phyloP scores from a whole-genome alignment of 2,113 vertebrate species.

The Apodemus speciosus region DNA sequence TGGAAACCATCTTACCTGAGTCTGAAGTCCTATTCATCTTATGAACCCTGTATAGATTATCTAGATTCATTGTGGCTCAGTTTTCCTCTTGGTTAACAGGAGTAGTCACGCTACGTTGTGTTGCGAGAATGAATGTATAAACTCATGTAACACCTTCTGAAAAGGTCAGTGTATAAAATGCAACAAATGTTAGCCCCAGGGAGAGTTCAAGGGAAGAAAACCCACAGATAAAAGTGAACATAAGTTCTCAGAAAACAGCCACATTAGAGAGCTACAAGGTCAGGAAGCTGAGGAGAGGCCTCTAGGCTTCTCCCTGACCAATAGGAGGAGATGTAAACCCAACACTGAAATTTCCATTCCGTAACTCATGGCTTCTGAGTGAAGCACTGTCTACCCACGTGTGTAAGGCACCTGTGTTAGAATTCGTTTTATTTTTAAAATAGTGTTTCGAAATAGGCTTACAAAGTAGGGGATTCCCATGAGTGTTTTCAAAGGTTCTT shows the following conservation, averaged over 20 bases:
- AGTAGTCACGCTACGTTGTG: not conserved
- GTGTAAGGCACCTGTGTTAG: not conserved
- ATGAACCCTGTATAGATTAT: not conserved
- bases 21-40: constrained; percentile 17
- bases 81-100: constrained; percentile 6
- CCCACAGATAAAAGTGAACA: not conserved
- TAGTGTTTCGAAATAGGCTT: not conserved
- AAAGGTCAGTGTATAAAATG: not conserved
- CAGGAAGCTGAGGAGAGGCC: no score
- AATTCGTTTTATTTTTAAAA: not conserved
- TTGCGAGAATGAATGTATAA: not conserved
- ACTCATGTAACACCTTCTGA: not conserved
- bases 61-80: not conserved
- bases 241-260: not conserved
- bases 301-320: not conserved
- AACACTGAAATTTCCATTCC: not conserved
- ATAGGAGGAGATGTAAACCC: not conserved
- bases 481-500: no score
- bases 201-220: not conserved
- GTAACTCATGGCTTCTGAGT: not conserved
- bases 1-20: not conserved
- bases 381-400: not conserved
- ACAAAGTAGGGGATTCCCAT: no score
- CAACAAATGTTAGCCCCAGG: not conserved
- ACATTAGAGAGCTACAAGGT: not conserved